Conservation (phyloP, 2,113 vertebrate genomes). For the Centrocercus urophasianus region DNA sequence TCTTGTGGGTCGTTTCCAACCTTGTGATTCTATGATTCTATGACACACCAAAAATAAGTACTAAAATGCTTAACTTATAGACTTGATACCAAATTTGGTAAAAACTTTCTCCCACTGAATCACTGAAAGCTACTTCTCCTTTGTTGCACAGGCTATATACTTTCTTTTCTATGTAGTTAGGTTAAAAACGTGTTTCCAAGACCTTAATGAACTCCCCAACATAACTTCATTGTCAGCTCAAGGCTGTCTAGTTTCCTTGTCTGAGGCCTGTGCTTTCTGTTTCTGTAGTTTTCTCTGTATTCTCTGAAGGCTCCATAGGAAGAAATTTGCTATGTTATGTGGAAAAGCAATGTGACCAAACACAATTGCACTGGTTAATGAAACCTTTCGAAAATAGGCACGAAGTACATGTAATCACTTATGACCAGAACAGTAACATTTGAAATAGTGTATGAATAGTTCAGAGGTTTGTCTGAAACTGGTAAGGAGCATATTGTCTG, state of each 20-base stretch:
- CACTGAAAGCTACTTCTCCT: background rate
- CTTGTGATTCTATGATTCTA: background rate
- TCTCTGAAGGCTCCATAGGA: background rate
- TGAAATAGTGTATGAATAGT: background rate
- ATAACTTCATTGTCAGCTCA: background rate
- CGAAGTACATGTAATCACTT: background rate
- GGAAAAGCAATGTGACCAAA: background rate
- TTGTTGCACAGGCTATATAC: background rate
- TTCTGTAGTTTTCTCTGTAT: background rate
- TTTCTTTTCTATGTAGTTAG: background rate
- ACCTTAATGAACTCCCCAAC: background rate
- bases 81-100: background rate
- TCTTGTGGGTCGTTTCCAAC: no score
- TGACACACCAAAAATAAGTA: constrained; percentile 37
- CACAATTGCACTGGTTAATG: background rate
- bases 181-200: background rate
- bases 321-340: background rate
- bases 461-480: background rate
- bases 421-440: background rate
- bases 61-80: background rate
- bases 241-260: background rate
- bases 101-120: background rate
- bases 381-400: background rate
- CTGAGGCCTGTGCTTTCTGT: background rate
- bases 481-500: no score